Evolutionary conservation across 2,113 vertebrate species (phyloP).

Genomic region (Oenanthe melanoleuca): DNA sequence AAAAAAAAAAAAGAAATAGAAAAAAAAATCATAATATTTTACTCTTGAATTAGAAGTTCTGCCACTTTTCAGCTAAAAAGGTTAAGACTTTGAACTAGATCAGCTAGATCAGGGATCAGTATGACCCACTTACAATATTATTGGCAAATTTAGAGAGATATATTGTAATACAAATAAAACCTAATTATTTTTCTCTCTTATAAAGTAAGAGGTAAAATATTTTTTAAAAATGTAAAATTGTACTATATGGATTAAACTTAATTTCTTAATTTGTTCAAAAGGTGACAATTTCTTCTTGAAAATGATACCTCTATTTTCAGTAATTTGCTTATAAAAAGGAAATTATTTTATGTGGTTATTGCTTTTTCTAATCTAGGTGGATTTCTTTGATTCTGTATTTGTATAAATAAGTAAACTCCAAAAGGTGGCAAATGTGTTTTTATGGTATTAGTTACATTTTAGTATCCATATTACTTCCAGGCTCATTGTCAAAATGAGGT

Average conservation of each 20-base stretch:
- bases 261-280: background rate
- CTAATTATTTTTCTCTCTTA: background rate
- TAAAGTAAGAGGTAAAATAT: background rate
- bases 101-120: background rate
- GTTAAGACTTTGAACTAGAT: background rate
- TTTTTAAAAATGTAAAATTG: background rate
- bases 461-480: constrained; percentile 33
- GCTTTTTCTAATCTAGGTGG: background rate
- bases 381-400: background rate
- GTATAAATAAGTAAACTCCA: background rate
- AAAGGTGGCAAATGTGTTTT: background rate
- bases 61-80: background rate
- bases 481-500: constrained; percentile 66
- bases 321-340: background rate
- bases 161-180: background rate
- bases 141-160: background rate
- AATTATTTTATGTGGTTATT: background rate
- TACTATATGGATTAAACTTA: background rate
- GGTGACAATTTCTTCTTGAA: background rate
- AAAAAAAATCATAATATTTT: background rate
- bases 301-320: background rate
- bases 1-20: background rate
- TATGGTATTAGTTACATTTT: background rate
- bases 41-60: background rate
- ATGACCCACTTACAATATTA: background rate